Evolutionary conservation across 1,140 invertebrate species (phyloP).

Genomic region (Apocrypta bakeri): DNA sequence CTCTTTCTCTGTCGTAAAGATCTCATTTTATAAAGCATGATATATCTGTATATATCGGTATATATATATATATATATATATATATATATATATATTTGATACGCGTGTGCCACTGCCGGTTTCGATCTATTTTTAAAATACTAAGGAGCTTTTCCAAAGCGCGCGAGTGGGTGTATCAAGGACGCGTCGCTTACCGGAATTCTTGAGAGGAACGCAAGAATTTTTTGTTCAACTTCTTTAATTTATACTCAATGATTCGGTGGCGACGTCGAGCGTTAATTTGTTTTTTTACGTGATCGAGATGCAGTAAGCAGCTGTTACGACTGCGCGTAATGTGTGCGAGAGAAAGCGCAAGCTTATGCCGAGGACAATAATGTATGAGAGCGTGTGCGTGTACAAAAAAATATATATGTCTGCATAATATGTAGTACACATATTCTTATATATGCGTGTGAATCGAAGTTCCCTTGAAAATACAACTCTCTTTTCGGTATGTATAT

Average conservation of each 20-base stretch:
- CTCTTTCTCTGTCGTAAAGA: slow-evolving; percentile 8
- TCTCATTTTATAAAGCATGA: neutral
- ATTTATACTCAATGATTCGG: neutral
- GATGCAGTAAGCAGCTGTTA: neutral
- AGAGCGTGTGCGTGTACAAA: neutral
- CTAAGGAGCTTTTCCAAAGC: slow-evolving; percentile 33
- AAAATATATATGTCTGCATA: neutral
- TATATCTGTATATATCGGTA: neutral
- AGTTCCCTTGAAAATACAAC: neutral
- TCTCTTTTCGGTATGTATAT: neutral
- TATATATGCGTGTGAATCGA: neutral
- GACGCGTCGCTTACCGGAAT: slow-evolving; percentile 6
- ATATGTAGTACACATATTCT: neutral
- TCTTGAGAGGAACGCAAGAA: neutral
- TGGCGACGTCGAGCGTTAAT: too few relatives aligned
- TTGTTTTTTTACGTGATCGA: neutral
- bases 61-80: neutral
- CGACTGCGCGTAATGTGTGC: too few relatives aligned
- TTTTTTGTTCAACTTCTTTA: neutral
- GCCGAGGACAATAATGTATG: neutral
- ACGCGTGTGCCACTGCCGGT: neutral
- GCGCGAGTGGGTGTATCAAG: neutral
- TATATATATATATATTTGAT: neutral
- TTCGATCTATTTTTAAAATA: slow-evolving; percentile 33
- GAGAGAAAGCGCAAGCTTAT: slow-evolving; percentile 19